Evolutionary conservation across 1,140 invertebrate species (phyloP).

Genomic region (Drosophila oshimai): DNA sequence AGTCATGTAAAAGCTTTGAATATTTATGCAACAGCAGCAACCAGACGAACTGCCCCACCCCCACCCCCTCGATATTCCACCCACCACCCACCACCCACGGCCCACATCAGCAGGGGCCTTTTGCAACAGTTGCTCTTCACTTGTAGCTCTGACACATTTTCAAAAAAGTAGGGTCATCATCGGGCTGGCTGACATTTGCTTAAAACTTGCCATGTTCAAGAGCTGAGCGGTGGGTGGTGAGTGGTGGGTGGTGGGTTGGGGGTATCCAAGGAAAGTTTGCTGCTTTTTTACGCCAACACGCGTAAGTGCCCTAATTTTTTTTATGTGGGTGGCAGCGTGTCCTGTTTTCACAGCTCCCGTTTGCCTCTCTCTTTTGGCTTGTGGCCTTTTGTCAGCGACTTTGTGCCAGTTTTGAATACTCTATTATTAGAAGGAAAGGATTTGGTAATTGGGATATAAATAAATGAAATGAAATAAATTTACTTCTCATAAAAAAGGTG

Average conservation of each 20-base stretch:
- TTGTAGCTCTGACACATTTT: constrained; percentile 79
- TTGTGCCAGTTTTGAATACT: constrained; percentile 29
- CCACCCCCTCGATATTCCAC: not conserved
- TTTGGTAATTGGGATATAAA: not conserved
- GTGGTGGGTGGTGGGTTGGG: not conserved
- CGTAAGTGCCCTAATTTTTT: constrained; percentile 76
- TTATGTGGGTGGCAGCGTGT: constrained; percentile 40
- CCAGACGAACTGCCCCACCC: constrained; percentile 31
- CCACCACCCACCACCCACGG: not conserved
- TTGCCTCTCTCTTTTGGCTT: not conserved
- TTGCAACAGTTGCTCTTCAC: constrained; percentile 76
- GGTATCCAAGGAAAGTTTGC: constrained; percentile 59
- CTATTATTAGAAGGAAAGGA: not conserved
- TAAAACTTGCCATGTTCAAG: constrained; percentile 60
- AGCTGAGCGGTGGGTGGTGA: not conserved
- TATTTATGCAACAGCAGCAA: constrained; percentile 67
- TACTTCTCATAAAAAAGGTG: no score
- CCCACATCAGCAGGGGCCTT: constrained; percentile 2
- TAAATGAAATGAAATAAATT: no score
- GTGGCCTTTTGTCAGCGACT: constrained; percentile 30
- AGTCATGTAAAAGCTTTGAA: constrained; percentile 78
- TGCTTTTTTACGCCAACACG: constrained; percentile 71
- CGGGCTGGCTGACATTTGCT: constrained; percentile 71
- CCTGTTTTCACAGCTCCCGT: not conserved
- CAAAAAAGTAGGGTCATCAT: constrained; percentile 76